Evolutionary conservation across 2,888 invertebrate species (phyloP), one percentile per base, ranked within the genome.

Genomic region (Galerucella nymphaeae): DNA sequence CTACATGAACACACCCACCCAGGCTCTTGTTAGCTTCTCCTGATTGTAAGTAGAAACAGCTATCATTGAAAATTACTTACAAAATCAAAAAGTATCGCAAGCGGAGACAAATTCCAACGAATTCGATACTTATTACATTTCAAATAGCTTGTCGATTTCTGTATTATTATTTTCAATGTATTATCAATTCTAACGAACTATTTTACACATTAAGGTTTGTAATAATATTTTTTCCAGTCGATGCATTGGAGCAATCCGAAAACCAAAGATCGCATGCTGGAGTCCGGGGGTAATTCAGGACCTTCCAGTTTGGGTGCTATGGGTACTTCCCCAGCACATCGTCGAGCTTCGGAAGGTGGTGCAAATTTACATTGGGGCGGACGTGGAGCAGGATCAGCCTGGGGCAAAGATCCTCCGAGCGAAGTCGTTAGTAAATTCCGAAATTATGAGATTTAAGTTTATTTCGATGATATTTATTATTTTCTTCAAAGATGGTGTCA

Each of bases 161-260:
- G 30, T 6, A 5, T 6, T 30, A 8, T 30, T 6, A 0, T 30
- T 5, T 8, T 8, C 30, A 30, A 30, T 30, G 30, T 30, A 30
- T 30, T 30, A 30, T 30, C 5, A 30, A 30, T 30, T 30, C 8
- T 8, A 30, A 30, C 30, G 30, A 8, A 30, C 6, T 30, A 30
- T 30, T 30, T 8, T 30, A 30, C 30, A 30, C 1, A 30, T 6
- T 30, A 30, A 30, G 6, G 30, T 6, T 0, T 30, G 6, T 1
- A 30, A 30, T 30, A 30, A 30, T 48, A 30, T 69, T 62, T 18
- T 55, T 62, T 23, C 45, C 89, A 96, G 92, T 95, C 96, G 66
- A 95, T 96, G 94, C 96, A 97, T 85, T 97, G 96, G 96, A 92
- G 93, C 76, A 94, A 93, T 75, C 94, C 95, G 53, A 96, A 95